Base-by-base conservation (phyloP, 2,113 vertebrate species). In the Entelurus aequoreus region DNA sequence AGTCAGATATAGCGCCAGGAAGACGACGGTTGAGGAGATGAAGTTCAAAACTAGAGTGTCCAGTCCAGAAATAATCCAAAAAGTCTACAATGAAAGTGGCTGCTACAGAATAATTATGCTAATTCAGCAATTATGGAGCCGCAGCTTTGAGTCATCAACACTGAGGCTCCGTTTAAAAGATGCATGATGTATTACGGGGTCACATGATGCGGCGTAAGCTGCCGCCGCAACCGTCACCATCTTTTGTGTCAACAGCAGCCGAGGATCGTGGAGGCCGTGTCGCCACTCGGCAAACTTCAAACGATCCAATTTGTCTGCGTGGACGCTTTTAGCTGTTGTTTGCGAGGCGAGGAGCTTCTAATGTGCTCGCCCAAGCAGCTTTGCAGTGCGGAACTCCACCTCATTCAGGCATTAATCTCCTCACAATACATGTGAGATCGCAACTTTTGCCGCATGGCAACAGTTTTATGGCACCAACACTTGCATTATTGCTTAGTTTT, bases 351-450 rank as follows among this genome's bases (percentile, higher is more conserved):
- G 42, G 10, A 66, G 70, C 48, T 54, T 66, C 28, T 67, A 48
- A 65, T 80, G 80, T 75, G 59, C 49, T 61, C 44, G 48, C 38
- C 6, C 75, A 77, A 75, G 70, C 72, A 11, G 68, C 71, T 77
- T 82, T 75, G n/a, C 42, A 42, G 42, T 55, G 47, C 63, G 52
- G 19, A 62, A 21, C 51, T 8, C 6, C 9, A 61, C 62, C 65
- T 74, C 11, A 57, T 63, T 35, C 51, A 36, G n/a, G 48, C 63
- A n/a, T 36, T 35, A 36, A 15, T 15, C 13, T 36, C 52, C 6
- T 36, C 5, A 53, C 51, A 35, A 53, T 46, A 11, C 1, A 8
- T 40, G 38, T 8, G 38, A 6, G 4, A 6, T 40, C 38, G 38
- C 38, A 28, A 11, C 52, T 13, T 13, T 4, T 6, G 21, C 52